Base-by-base conservation (phyloP, 1,140 invertebrate species). In the Bradysia coprophila region DNA sequence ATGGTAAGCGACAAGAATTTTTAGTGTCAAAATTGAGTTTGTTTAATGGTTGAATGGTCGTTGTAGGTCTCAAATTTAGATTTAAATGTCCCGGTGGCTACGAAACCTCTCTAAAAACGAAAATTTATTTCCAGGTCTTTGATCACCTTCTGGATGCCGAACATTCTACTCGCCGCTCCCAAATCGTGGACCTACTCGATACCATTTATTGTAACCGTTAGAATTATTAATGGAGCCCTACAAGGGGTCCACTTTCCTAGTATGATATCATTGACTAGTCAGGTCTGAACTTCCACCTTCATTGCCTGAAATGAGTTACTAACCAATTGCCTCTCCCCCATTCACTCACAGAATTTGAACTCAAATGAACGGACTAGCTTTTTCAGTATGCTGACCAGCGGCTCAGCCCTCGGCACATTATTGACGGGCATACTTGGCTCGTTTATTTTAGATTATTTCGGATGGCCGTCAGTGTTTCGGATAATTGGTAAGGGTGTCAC, bases 221-320 rank as follows among this genome's bases (percentile, higher is more conserved):
- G 78, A 47, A 67, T 75, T 13, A 49, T 78, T 3, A 72, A 77
- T 47, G 79, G 79, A 32, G 72, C 76, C 15, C 72, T 75, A 50
- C 79, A 82, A 66, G 79, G 70, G 57, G 59, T 51, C 15, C 77
- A 81, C 57, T 79, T 78, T 61, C 78, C 79, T 31, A 73, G 74
- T 50, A 70, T 82, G 65, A 78, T 78, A 28, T 78, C 75, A 51
- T 56, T 83, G 13, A 75, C 77, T 20, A 78, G 78, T 49, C 68
- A 74, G 48, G 57, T 59, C 38, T 56, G 67, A 72, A n/a, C 55
- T 37, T 6, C 8, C 8, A 13, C 16, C 8, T 38, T 18, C 11
- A n/a, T n/a, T n/a, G n/a, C n/a, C n/a, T n/a, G n/a, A n/a, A n/a
- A n/a, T n/a, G n/a, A n/a, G n/a, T n/a, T n/a, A n/a, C n/a, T n/a